phyloP scores from a whole-genome alignment of 2,797 vertebrate species.

The Glyptemys insculpta region DNA sequence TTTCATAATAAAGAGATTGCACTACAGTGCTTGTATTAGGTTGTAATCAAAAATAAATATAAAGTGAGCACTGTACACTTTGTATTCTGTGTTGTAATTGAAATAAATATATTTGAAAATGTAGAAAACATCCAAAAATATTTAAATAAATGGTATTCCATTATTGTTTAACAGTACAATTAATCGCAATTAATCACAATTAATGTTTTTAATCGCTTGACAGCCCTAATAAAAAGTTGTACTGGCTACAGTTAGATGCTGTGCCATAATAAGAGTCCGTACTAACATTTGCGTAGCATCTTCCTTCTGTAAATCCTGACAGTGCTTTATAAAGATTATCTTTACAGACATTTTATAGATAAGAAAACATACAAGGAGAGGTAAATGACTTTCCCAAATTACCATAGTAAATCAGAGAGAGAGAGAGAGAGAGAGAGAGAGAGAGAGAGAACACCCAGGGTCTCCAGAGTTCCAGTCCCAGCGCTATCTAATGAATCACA shows the following conservation, averaged over 20 bases:
- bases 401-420: neutral
- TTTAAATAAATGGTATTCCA: too few relatives aligned
- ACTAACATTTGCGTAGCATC: neutral
- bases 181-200: too few relatives aligned
- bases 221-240: neutral
- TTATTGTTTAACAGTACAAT: too few relatives aligned
- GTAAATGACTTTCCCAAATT: conserved; percentile 6
- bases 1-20: too few relatives aligned
- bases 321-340: neutral
- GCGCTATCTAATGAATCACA: neutral
- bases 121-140: too few relatives aligned
- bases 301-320: neutral
- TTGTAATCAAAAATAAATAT: too few relatives aligned
- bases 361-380: conserved; percentile 24
- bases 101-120: too few relatives aligned
- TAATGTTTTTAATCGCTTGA: too few relatives aligned
- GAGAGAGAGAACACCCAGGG: conserved; percentile 1
- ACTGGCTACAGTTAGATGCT: neutral
- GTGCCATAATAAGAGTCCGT: neutral
- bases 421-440: conserved; percentile 10
- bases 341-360: conserved; percentile 48
- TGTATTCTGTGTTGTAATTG: too few relatives aligned
- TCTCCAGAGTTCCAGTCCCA: neutral
- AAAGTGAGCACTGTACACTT: too few relatives aligned
- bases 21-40: too few relatives aligned